phyloP scores from a whole-genome alignment of 2,888 invertebrate genomes.

The Druceiella hillmani region DNA sequence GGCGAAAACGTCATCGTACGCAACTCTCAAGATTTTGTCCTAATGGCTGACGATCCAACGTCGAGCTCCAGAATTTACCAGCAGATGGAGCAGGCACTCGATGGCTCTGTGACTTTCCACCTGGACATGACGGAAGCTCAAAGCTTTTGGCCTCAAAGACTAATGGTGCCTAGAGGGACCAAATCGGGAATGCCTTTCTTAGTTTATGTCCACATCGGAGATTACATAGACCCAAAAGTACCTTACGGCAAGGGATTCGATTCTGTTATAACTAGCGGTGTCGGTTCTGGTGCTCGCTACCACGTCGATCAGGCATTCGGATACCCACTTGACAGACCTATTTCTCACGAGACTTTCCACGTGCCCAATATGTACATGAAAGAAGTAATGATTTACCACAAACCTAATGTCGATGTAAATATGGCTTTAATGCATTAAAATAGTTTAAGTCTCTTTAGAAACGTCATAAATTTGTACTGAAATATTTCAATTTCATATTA shows the following conservation, averaged over 20 bases:
- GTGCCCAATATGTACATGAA: conserved; percentile 45
- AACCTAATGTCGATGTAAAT: too few species aligned
- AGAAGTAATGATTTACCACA: conserved; percentile 50
- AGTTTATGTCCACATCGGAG: conserved; percentile 54
- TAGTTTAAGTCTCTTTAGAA: too few species aligned
- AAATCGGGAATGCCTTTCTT: conserved; percentile 58
- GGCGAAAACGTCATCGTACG: conserved; percentile 50
- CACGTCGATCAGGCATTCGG: conserved; percentile 47
- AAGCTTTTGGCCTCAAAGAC: conserved; percentile 55
- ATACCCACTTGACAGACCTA: conserved; percentile 52
- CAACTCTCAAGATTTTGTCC: conserved; percentile 54
- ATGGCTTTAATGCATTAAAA: too few species aligned
- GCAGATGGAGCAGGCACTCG: conserved; percentile 42
- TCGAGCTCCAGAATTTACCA: conserved; percentile 40
- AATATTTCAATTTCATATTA: too few species aligned
- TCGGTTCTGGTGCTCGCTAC: conserved; percentile 41
- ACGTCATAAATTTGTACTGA: too few species aligned
- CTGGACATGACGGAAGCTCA: conserved; percentile 45
- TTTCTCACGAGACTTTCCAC: conserved; percentile 35
- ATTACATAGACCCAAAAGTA: conserved; percentile 41
- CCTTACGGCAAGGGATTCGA: conserved; percentile 39
- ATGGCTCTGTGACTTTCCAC: conserved; percentile 41
- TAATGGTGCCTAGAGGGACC: conserved; percentile 62
- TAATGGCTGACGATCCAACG: conserved; percentile 50
- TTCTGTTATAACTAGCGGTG: conserved; percentile 45